A percentile compares a stretch with the other conserved stretches of the same genome.
Conservation (phyloP, 1,140 invertebrate species). For the Gryllus bimaculatus region DNA sequence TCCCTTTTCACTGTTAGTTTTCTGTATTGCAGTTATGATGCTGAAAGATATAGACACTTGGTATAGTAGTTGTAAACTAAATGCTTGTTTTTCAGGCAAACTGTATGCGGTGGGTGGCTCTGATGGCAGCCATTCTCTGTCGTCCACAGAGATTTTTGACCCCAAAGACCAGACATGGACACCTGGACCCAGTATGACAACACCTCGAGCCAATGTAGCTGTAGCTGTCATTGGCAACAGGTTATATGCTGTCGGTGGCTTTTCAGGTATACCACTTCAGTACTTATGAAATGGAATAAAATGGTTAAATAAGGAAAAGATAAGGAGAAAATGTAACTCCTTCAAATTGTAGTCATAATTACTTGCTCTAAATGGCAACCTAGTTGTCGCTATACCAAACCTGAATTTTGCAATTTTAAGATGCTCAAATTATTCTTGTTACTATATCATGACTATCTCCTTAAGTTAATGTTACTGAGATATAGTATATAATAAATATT, state of each 20-base stretch:
- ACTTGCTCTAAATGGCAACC: too few species aligned
- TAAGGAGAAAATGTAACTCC: too few species aligned
- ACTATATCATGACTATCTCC: background rate
- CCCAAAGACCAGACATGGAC: constrained; percentile 48
- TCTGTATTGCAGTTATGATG: too few species aligned
- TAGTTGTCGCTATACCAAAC: too few species aligned
- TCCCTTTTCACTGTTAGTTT: too few species aligned
- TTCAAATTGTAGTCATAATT: too few species aligned
- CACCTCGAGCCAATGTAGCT: constrained; percentile 59
- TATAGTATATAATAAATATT: background rate
- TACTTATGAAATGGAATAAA: too few species aligned
- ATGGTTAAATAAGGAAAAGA: too few species aligned
- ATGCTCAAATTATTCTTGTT: background rate
- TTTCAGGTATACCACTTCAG: constrained; percentile 44
- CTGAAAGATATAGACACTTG: too few species aligned
- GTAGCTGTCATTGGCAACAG: constrained; percentile 55
- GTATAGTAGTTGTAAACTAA: too few species aligned
- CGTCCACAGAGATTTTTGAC: constrained; percentile 57
- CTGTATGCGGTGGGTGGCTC: constrained; percentile 60
- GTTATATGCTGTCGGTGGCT: constrained; percentile 72
- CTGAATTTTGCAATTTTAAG: too few species aligned
- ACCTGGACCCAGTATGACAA: constrained; percentile 56
- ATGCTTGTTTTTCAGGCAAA: constrained; percentile 35
- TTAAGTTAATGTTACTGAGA: too few species aligned
- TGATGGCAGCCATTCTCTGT: constrained; percentile 60